A percentile compares a stretch with the other conserved stretches of the same genome.
These are phyloP conservation scores for Scolopax rusticola DNA, from an alignment of 2,797 vertebrate species.

Conservation along the genomic window DNA sequence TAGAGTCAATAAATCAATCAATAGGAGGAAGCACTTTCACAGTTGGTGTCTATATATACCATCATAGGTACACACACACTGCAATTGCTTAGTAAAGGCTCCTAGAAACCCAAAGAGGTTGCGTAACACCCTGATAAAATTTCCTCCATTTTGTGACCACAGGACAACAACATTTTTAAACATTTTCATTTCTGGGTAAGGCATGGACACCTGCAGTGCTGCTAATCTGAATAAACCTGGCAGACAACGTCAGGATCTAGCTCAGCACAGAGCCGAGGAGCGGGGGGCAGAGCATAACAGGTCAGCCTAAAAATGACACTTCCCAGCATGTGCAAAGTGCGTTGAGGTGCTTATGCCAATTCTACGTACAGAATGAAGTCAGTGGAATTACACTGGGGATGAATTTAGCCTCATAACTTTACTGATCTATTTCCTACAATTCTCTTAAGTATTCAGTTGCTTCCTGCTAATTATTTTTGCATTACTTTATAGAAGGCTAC, in stretches of 20 bases:
- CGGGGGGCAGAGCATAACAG: background rate
- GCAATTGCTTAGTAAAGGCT: background rate
- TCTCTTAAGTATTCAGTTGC: slow-evolving; percentile 52
- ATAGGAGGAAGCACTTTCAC: background rate
- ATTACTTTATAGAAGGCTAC: slow-evolving; percentile 50
- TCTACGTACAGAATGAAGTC: slow-evolving; percentile 21
- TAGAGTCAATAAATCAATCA: background rate
- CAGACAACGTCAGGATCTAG: background rate
- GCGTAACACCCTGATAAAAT: background rate
- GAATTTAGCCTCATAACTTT: slow-evolving; percentile 61
- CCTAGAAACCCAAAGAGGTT: background rate
- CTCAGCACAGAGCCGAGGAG: background rate
- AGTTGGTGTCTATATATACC: background rate
- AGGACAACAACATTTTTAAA: background rate
- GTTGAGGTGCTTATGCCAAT: background rate
- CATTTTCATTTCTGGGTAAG: background rate
- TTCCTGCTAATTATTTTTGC: slow-evolving; percentile 74
- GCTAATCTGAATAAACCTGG: background rate
- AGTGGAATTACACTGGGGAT: slow-evolving; percentile 33
- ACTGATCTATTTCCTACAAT: slow-evolving; percentile 66
- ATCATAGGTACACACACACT: fast-evolving
- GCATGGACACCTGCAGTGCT: background rate
- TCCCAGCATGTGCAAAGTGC: background rate
- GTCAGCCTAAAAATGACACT: slow-evolving; percentile 28
- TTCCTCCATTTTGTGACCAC: background rate